Evolutionary conservation across 2,888 invertebrate species (phyloP), one percentile per base, ranked within the genome.

Genomic region (Patella pellucida): DNA sequence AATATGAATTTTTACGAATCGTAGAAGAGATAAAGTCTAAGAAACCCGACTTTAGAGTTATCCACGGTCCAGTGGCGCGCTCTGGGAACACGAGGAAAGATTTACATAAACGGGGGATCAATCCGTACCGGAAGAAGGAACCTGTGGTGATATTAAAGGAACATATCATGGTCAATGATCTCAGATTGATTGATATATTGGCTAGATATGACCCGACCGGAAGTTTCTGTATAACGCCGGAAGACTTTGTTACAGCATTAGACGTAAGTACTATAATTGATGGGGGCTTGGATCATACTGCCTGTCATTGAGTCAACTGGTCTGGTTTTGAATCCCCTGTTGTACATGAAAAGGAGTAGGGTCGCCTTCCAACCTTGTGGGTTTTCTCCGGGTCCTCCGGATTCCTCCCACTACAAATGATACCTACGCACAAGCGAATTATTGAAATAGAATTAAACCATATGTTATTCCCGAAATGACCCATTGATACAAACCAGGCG

Each of bases 21-120:
- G 79, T 87, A 27, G 86, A 88, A 50, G 88, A 89, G 72, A 87
- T 90, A 52, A 85, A 86, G 78, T 74, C 79, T 31, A 87, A 85
- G 77, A 81, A 84, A 70, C 81, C 84, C 23, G 81, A 88, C 75
- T 86, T 90, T 75, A 79, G 78, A 74, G 82, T 86, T 15, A 81
- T 73, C 14, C 85, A 90, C 74, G 90, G 90, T 5, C 85, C 86
- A 11, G 82, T 89, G 3, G 79, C 90, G 76, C 78, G 89, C 69
- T 87, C 89, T 9, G 90, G 90, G 9, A 90, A 90, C 76, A 90
- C 90, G 3, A 50, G 83, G n/a, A 86, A 88, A 1, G 90, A 90
- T 74, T 78, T 90, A 31, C 86, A 87, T 11, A 90, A 90, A 79
- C 85, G 85, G 2, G 87, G 84, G 15, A 84, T 90, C 16, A 88